Conservation (phyloP, 2,888 invertebrate genomes). For the Hirtodrosophila alboralis region DNA sequence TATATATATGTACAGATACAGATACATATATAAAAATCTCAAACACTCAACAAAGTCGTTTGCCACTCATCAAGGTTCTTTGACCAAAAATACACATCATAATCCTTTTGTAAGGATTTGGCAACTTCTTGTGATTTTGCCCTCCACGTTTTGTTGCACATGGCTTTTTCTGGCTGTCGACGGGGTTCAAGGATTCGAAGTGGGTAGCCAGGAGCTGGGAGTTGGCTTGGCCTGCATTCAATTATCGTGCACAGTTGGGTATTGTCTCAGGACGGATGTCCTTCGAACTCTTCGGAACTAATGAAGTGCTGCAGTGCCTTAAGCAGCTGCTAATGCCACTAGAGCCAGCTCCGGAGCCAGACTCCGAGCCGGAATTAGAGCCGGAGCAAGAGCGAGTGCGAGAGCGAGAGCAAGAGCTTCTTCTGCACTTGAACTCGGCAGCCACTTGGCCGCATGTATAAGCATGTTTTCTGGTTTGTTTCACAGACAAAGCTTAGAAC, state of each 20-base stretch:
- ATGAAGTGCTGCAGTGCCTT: slow-evolving; percentile 80
- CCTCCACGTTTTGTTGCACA: slow-evolving; percentile 42
- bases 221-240: slow-evolving; percentile 65
- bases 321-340: slow-evolving; percentile 80
- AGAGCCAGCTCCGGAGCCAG: slow-evolving; percentile 51
- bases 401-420: slow-evolving; percentile 10
- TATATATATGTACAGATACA: background rate
- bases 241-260: slow-evolving; percentile 76
- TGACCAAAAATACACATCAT: slow-evolving; percentile 79
- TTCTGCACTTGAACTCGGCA: slow-evolving; percentile 53
- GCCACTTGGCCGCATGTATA: slow-evolving; percentile 79
- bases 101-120: slow-evolving; percentile 79
- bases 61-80: slow-evolving; percentile 66
- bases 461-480: slow-evolving; percentile 81
- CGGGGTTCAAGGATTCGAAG: slow-evolving; percentile 7
- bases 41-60: slow-evolving; percentile 55
- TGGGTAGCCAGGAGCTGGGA: slow-evolving; percentile 1
- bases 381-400: background rate
- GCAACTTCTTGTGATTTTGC: slow-evolving; percentile 58
- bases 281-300: slow-evolving; percentile 71
- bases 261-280: slow-evolving; percentile 73
- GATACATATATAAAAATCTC: slow-evolving; percentile 35
- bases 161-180: slow-evolving; percentile 49
- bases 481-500: slow-evolving; percentile 82
- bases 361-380: slow-evolving; percentile 4